phyloP scores from a whole-genome alignment of 1,140 invertebrate species.

The Neodiprion lecontei region DNA sequence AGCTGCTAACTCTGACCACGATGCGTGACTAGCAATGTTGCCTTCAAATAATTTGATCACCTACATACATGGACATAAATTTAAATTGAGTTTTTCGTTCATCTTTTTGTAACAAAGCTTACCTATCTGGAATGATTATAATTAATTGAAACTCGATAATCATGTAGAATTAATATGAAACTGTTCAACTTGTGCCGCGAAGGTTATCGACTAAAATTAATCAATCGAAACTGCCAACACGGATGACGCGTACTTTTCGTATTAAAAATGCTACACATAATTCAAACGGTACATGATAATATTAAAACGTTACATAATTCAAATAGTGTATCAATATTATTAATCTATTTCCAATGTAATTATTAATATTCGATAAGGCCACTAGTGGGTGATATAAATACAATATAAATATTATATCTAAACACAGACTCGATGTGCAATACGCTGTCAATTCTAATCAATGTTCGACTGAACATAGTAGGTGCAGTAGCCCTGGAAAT shows the following conservation, averaged over 20 bases:
- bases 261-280: neutral
- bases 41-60: slow-evolving; percentile 25
- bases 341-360: slow-evolving; percentile 44
- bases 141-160: slow-evolving; percentile 38
- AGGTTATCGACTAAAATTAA: too few species aligned
- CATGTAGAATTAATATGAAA: slow-evolving; percentile 25
- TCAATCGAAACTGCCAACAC: neutral
- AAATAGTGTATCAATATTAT: slow-evolving; percentile 40
- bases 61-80: slow-evolving; percentile 40
- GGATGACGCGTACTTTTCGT: neutral
- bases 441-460: too few species aligned
- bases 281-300: neutral
- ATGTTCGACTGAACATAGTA: too few species aligned
- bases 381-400: slow-evolving; percentile 61
- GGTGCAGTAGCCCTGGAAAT: too few species aligned
- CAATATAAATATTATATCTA: slow-evolving; percentile 52
- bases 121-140: slow-evolving; percentile 54
- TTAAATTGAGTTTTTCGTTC: slow-evolving; percentile 7
- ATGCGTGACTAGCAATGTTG: neutral
- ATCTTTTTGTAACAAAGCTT: slow-evolving; percentile 32
- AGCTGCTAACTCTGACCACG: neutral
- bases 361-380: slow-evolving; percentile 56
- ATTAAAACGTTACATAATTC: neutral
- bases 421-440: neutral
- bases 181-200: too few species aligned